phyloP scores from a whole-genome alignment of 92 coral and sea anemone genomes.

The Zoanthus gigantus region DNA sequence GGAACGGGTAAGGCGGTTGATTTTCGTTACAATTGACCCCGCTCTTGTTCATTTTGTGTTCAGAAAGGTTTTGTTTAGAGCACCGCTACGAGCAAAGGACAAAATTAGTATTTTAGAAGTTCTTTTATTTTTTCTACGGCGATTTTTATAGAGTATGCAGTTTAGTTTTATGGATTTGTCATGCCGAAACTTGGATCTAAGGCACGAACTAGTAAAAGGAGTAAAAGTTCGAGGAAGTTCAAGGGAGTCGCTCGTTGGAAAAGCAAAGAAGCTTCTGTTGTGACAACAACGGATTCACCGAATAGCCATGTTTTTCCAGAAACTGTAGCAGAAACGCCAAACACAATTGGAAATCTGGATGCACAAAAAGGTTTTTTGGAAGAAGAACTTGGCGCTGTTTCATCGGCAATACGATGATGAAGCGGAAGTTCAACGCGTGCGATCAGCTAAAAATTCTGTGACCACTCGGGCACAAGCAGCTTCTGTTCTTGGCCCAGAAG shows the following conservation, averaged over 20 bases:
- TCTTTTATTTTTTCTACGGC: background rate
- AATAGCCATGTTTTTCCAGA: background rate
- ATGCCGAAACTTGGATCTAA: conserved; percentile 17
- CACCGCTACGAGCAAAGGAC: background rate
- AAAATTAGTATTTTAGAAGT: background rate
- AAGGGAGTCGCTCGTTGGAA: conserved; percentile 17
- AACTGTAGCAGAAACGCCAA: conserved; percentile 28
- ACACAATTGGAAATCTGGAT: conserved; percentile 6
- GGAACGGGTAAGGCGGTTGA: conserved; percentile 12
- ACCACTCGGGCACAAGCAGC: conserved; percentile 30
- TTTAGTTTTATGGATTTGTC: background rate
- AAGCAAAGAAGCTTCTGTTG: background rate
- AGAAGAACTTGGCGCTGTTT: conserved; percentile 15
- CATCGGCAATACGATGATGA: conserved; percentile 23
- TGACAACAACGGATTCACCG: background rate
- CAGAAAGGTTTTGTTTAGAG: background rate
- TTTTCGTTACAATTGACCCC: conserved; percentile 30
- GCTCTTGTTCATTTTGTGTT: background rate
- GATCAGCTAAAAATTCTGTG: conserved; percentile 22
- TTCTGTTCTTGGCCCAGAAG: conserved; percentile 41
- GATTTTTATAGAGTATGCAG: background rate
- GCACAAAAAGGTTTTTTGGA: background rate
- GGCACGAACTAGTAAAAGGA: conserved; percentile 27
- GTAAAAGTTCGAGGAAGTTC: conserved; percentile 2
- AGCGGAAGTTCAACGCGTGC: conserved; percentile 13